Base-by-base conservation (phyloP, 2,113 vertebrate species). In the Hippocampus zosterae region DNA sequence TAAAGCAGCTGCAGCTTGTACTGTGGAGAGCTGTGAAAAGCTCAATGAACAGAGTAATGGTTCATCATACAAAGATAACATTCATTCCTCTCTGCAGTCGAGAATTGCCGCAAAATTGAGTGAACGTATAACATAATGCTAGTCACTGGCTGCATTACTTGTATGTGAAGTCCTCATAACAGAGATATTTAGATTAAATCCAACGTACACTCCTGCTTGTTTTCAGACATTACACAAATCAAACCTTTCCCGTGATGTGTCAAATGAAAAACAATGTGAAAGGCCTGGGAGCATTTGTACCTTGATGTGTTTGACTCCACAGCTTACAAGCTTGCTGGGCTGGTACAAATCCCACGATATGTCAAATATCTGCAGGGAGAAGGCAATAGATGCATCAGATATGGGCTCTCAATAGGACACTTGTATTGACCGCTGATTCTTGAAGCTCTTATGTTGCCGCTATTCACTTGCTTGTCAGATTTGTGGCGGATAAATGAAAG, bases 341-440 rank as follows among this genome's bases (percentile, higher is more conserved):
- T 97, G 96, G 88, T 96, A 96, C 85, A 96, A 90, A 91, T 98
- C 96, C 96, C 96, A 98, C 63, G 96, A 96, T 90, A 98, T 95
- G 92, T 98, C 96, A 91, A 97, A 98, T 93, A 98, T 96, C 96
- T 97, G 92, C 57, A 66, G 74, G 84, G 59, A 40, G 81, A 67
- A 72, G 70, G 21, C 21, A 3, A 55, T 21, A 29, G 71, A 33
- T n/a, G 33, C 25, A 70, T 69, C 73, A 67, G 64, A 74, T 12
- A 55, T 37, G n/a, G 37, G n/a, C n/a, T 27, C 42, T 65, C 27
- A 42, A 40, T n/a, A 63, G 59, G 53, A 55, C 50, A 56, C 11
- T 12, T 4, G 69, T 41, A 60, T 13, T 59, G 41, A 29, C 13
- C 3, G 62, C n/a, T 42, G 4, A 65, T 25, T 65, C 11, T 46